Base-by-base conservation (phyloP, 2,888 invertebrate species). In the Drosophila barbarae region DNA sequence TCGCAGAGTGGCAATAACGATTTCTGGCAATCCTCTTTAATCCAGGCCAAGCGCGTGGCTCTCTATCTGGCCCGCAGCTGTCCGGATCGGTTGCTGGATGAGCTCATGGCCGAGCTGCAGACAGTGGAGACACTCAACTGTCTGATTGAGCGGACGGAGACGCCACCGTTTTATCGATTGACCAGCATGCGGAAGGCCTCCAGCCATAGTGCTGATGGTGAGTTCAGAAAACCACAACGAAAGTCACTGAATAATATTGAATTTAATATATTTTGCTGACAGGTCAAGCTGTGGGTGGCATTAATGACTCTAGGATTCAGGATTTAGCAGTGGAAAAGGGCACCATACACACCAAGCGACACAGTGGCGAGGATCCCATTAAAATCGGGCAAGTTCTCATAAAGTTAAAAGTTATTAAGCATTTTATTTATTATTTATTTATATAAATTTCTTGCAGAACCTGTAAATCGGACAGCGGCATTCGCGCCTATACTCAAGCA, bases 91-190 rank as follows among this genome's bases (percentile, higher is more conserved):
- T 92, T 99, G 13, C 92, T 99, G 28, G 98, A 99, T 87, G 98
- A 99, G 90, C 93, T 99, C 92, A 97, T 99, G 96, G 94, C 95
- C 23, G 99, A 99, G 90, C 91, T 99, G 73, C 98, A 98, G 90
- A 98, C 98, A 0, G 98, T 98, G 23, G 98, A 98, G 90, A 97
- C 98, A 0, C 92, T 98, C 56, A 98, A 97, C 90, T 98, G 98
- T 89, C 92, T 96, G 74, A 97, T 99, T 77, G 98, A 99, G 89
- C 92, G 99, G 68, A 98, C 98, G 0, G 98, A 99, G 91, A 98
- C 98, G 0, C 98, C 99, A 28, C 99, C 99, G 5, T 99, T 98
- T 91, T 99, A 98, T 90, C 93, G 99, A 38, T 92, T 98, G 81
- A 98, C 97, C 3, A 95, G 95, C 77, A 95, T 96, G 95, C 90